Conservation (phyloP, 2,113 vertebrate genomes). For the Ondatra zibethicus region DNA sequence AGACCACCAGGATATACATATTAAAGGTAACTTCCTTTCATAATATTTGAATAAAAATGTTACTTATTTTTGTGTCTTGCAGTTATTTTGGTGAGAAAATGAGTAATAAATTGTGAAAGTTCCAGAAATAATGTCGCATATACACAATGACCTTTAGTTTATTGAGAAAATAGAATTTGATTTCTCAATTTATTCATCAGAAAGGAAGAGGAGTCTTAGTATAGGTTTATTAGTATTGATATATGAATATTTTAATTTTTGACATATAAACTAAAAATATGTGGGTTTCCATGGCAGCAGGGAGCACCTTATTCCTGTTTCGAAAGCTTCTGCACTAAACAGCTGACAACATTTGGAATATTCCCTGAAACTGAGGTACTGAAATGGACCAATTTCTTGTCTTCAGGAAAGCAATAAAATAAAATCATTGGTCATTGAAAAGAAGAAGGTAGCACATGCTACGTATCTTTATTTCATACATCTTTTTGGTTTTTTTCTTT, state of each 20-base stretch:
- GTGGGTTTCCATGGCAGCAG: slow-evolving; percentile 61
- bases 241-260: slow-evolving; percentile 60
- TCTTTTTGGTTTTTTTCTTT: background rate
- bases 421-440: background rate
- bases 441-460: fast-evolving
- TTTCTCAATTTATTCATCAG: background rate
- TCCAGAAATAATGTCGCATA: background rate
- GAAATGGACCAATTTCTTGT: background rate
- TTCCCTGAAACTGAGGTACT: background rate
- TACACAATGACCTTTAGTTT: background rate
- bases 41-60: slow-evolving; percentile 23
- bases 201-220: slow-evolving; percentile 2
- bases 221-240: slow-evolving; percentile 52
- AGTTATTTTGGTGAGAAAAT: background rate
- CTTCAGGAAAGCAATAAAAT: background rate
- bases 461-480: background rate
- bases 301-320: slow-evolving; percentile 38
- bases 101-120: slow-evolving; percentile 11
- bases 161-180: slow-evolving; percentile 20
- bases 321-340: slow-evolving; percentile 51
- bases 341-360: slow-evolving; percentile 47
- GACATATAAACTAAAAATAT: slow-evolving; percentile 50
- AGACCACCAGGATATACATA: background rate
- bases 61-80: background rate
- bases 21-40: slow-evolving; percentile 30